Base-by-base conservation (phyloP, 23 tunicate genomes). In the Styela clava region DNA sequence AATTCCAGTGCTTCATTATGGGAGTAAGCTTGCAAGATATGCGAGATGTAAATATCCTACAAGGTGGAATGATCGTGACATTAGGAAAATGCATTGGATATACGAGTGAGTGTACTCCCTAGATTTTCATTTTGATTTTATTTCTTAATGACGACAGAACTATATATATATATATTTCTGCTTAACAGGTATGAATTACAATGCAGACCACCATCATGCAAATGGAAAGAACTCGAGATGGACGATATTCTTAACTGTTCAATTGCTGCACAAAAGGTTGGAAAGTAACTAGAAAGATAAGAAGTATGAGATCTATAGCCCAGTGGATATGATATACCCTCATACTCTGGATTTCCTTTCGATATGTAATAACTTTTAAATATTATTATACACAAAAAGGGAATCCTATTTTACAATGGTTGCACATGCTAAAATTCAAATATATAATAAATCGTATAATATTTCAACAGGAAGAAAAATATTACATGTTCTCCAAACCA, bases 31-130 rank as follows among this genome's bases (percentile, higher is more conserved):
- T 35, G 29, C 29, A 16, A 35, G 77, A 30, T 71, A 28, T 32
- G 77, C 77, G 29, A 71, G 77, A 34, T 71, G 77, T 16, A 32
- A 31, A 7, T 28, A 31, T 30, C 77, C 77, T 21, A 21, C 16
- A 32, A 22, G 29, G 23, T 31, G 32, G 77, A 18, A 71, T 28
- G 37, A 30, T 34, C 35, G 77, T 2, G 77, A 71, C 16, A 30
- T 71, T 5, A 71, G 77, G 16, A 71, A 32, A 31, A 16, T 71
- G 7, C 29, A 28, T 32, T 26, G 34, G 3, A 28, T 28, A 28
- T 71, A 71, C 29, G 77, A 71, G 77, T 71, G 16, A 71, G 77
- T 71, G 37, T 3, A 33, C 35, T n/a, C n/a, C n/a, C n/a, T n/a
- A n/a, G n/a, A n/a, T n/a, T n/a, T n/a, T n/a, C n/a, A n/a, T n/a